Conservation (phyloP, 2,888 invertebrate species). For the Lasioglossum marginatum region DNA sequence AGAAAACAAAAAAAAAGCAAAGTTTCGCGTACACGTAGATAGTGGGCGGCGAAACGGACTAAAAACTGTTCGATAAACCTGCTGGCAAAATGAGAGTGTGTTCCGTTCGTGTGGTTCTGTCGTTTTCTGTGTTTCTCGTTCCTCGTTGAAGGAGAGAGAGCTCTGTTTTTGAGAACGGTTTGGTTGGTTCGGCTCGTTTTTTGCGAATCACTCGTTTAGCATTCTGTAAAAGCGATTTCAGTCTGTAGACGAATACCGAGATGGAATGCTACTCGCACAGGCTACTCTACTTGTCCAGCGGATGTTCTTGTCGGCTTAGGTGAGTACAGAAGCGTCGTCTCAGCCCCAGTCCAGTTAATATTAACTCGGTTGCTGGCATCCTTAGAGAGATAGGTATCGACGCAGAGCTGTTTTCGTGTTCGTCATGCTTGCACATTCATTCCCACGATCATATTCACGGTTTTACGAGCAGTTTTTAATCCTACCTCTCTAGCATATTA, state of each 20-base stretch:
- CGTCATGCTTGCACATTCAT: constrained; percentile 52
- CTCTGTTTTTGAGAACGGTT: constrained; percentile 76
- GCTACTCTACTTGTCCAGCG: constrained; percentile 81
- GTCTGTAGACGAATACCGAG: constrained; percentile 82
- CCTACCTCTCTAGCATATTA: constrained; percentile 40
- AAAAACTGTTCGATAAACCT: constrained; percentile 81
- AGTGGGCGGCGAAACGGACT: constrained; percentile 69
- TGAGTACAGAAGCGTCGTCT: constrained; percentile 79
- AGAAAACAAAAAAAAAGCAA: constrained; percentile 37
- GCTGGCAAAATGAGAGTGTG: constrained; percentile 50
- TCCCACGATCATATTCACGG: constrained; percentile 41
- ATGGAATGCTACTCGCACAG: constrained; percentile 79
- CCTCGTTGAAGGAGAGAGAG: constrained; percentile 74
- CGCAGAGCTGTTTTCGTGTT: constrained; percentile 41
- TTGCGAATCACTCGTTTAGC: constrained; percentile 79
- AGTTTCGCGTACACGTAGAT: constrained; percentile 65
- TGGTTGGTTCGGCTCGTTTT: constrained; percentile 78
- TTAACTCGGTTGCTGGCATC: constrained; percentile 56
- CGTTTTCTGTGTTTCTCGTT: constrained; percentile 65
- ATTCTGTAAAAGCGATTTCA: constrained; percentile 82
- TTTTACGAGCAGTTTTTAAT: constrained; percentile 81
- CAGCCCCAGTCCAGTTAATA: constrained; percentile 58
- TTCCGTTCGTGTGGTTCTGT: constrained; percentile 70
- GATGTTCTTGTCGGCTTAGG: constrained; percentile 82
- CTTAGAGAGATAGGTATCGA: constrained; percentile 58